A percentile compares a stretch with the other conserved stretches of the same genome.
These are phyloP conservation scores for Drymodes brunneopygia DNA, from an alignment of 2,113 vertebrate species.

Conservation along the genomic window DNA sequence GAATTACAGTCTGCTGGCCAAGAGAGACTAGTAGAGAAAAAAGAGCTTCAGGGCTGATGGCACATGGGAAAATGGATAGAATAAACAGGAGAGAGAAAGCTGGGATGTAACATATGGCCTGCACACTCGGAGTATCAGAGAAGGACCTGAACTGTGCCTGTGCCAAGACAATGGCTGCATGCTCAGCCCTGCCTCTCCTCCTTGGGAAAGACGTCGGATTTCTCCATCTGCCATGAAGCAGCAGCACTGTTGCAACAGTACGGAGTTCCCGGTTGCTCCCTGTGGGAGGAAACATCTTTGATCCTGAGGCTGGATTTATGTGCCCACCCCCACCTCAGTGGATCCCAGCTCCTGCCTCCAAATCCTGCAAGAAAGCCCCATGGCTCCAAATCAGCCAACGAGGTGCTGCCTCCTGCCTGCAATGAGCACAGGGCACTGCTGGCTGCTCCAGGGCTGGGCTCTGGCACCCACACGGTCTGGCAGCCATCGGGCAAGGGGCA, in stretches of 20 bases:
- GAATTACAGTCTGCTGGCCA: not conserved
- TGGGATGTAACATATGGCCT: not conserved
- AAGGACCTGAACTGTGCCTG: not conserved
- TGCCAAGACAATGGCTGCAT: not conserved
- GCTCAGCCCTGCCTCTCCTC: not conserved
- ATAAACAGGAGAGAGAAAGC: not conserved
- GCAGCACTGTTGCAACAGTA: not conserved
- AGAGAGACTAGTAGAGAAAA: not conserved
- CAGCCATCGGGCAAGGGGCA: not conserved
- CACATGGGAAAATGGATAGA: not conserved
- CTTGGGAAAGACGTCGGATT: not conserved
- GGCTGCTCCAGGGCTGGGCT: not conserved
- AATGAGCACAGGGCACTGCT: not conserved
- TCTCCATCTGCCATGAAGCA: not conserved
- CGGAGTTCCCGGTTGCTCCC: accelerated
- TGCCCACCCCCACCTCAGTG: not conserved
- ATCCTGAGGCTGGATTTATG: not conserved
- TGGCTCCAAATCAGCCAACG: accelerated
- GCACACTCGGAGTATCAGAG: not conserved
- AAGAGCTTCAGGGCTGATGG: not conserved
- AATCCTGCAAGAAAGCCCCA: accelerated
- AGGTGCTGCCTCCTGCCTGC: not conserved
- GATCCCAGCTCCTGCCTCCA: not conserved
- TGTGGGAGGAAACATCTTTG: not conserved
- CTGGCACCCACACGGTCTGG: accelerated